A percentile compares a stretch with the other conserved stretches of the same genome.
Evolutionary conservation across 1,140 invertebrate genomes (phyloP).

Genomic region (Panagrolaimus sp.): DNA sequence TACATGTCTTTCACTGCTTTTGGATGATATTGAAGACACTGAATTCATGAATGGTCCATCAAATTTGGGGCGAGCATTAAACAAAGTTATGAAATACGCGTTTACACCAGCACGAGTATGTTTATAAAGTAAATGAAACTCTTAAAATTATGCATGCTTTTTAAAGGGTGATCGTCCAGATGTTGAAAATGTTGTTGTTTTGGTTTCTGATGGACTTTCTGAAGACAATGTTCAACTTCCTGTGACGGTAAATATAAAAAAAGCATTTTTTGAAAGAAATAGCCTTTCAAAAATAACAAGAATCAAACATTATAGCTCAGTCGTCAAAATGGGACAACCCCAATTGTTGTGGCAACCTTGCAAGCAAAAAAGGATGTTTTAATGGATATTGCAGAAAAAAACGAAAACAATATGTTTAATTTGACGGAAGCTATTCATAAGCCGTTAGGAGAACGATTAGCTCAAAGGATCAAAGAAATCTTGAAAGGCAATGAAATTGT

Average conservation of each 20-base stretch:
- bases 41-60: slow-evolving; percentile 49
- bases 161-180: slow-evolving; percentile 50
- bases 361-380: slow-evolving; percentile 38
- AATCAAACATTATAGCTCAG: slow-evolving; percentile 21
- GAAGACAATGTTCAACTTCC: slow-evolving; percentile 42
- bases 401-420: slow-evolving; percentile 38
- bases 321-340: slow-evolving; percentile 37
- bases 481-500: slow-evolving; percentile 18
- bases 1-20: slow-evolving; percentile 42
- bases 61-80: slow-evolving; percentile 43
- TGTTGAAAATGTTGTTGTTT: slow-evolving; percentile 43
- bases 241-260: slow-evolving; percentile 25
- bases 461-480: slow-evolving; percentile 29
- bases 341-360: slow-evolving; percentile 44
- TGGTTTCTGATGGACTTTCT: slow-evolving; percentile 43
- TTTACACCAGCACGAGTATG: slow-evolving; percentile 46
- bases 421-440: slow-evolving; percentile 26
- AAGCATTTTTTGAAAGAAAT: not conserved
- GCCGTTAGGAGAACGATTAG: slow-evolving; percentile 30
- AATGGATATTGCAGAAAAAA: slow-evolving; percentile 25
- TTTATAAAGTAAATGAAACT: slow-evolving; percentile 4
- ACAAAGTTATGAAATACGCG: slow-evolving; percentile 50
- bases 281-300: not conserved
- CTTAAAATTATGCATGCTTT: not conserved
- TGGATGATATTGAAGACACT: slow-evolving; percentile 46